Evolutionary conservation across 2,888 invertebrate species (phyloP).

Genomic region (Encarsia formosa): DNA sequence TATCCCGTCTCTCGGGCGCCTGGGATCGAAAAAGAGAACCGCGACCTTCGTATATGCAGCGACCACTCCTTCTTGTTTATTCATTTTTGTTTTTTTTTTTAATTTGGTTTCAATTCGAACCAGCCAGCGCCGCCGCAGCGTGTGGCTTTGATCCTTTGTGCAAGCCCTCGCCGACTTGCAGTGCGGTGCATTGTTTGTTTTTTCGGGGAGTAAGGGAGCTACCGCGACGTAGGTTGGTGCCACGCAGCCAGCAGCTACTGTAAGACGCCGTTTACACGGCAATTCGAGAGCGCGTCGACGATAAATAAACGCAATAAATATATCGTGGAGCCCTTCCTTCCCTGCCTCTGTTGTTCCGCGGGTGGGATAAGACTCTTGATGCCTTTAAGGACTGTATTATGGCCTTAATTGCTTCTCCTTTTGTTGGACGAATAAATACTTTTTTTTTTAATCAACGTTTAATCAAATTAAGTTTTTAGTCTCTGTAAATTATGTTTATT

Average conservation of each 20-base stretch:
- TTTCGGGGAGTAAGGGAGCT: no score
- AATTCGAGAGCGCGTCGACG: slow-evolving; percentile 25
- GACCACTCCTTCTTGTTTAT: slow-evolving; percentile 2
- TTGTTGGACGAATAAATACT: no score
- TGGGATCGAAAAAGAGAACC: slow-evolving; percentile 4
- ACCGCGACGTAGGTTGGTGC: no score
- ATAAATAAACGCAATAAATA: slow-evolving; percentile 30
- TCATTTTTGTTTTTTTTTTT: slow-evolving; percentile 33
- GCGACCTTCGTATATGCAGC: slow-evolving; percentile 13
- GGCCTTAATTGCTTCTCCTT: no score
- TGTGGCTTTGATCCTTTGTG: slow-evolving; percentile 31
- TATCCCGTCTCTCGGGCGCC: no score
- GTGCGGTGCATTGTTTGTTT: no score
- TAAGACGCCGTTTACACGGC: slow-evolving; percentile 16
- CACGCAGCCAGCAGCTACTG: background rate
- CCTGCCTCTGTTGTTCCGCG: background rate
- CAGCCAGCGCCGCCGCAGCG: no score
- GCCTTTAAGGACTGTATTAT: no score
- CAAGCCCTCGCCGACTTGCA: slow-evolving; percentile 28
- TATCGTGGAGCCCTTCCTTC: slow-evolving; percentile 12
- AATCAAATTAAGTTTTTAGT: no score
- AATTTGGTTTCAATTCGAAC: slow-evolving; percentile 35
- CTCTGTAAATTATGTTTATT: no score
- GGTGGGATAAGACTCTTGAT: slow-evolving; percentile 4
- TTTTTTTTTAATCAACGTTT: no score